phyloP scores from a whole-genome alignment of 1,140 invertebrate species.

The Cotesia vestalis region DNA sequence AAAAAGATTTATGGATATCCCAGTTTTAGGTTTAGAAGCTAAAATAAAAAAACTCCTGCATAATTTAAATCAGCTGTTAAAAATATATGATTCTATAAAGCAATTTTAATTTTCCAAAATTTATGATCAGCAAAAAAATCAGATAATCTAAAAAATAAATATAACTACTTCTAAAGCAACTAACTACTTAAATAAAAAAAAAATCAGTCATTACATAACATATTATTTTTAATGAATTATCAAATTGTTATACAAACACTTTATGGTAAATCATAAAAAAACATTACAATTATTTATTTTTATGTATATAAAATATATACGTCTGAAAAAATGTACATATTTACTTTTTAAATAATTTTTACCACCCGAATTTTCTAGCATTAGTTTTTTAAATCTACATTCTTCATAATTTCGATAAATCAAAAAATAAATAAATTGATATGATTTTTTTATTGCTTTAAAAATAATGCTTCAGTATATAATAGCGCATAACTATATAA shows the following conservation, averaged over 20 bases:
- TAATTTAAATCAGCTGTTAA: background rate
- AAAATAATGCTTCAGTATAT: background rate
- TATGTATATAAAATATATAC: slow-evolving; percentile 55
- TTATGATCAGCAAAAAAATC: too few relatives aligned
- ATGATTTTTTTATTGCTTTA: background rate
- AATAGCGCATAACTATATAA: background rate
- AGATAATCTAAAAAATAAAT: background rate
- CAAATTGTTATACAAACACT: slow-evolving; percentile 53
- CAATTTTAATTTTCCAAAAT: too few relatives aligned
- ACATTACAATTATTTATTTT: slow-evolving; percentile 53
- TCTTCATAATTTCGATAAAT: slow-evolving; percentile 8
- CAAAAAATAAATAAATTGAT: background rate
- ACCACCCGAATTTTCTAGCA: background rate
- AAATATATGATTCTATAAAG: too few relatives aligned
- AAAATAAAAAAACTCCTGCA: too few relatives aligned
- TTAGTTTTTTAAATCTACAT: background rate
- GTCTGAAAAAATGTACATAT: slow-evolving; percentile 53
- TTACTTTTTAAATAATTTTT: slow-evolving; percentile 42
- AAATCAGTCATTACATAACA: slow-evolving; percentile 28
- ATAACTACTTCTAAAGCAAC: slow-evolving; percentile 9
- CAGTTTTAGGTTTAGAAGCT: background rate
- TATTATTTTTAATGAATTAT: slow-evolving; percentile 44
- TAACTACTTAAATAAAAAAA: slow-evolving; percentile 40
- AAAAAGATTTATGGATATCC: background rate
- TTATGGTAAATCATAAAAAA: slow-evolving; percentile 28